Base-by-base conservation (phyloP, 2,113 vertebrate genomes). In the Lucifuga dentata region DNA sequence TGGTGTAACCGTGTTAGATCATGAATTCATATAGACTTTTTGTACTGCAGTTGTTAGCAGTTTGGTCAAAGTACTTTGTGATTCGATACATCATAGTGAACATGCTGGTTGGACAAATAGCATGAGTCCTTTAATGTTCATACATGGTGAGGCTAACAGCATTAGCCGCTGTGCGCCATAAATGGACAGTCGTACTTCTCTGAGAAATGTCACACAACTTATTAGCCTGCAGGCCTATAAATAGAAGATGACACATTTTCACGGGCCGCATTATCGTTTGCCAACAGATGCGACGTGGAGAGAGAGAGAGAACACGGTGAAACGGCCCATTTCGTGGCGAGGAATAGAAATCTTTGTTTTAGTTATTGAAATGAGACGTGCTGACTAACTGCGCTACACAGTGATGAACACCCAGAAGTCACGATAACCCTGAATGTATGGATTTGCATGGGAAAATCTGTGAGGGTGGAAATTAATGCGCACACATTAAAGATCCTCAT, bases 331-430 rank as follows among this genome's bases (percentile, higher is more conserved):
- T 86, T 82, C 80, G 68, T 50, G 70, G 45, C 19, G n/a, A 84
- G 63, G 73, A 85, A 85, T 87, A 80, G 87, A 88, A 84, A 68
- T 80, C 75, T 91, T 88, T 80, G 80, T 84, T 88, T 90, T 87
- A 67, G 71, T 78, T 76, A 85, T 81, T 87, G 76, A 73, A 82
- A 61, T 84, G 78, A 86, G 81, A 83, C 84, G 50, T 53, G 44
- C 68, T 71, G 69, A 86, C 84, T 81, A 68, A 68, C 74, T 59
- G n/a, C 5, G 50, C 63, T 59, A 62, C 49, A 10, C 48, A 16
- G 50, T 53, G 72, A 84, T 75, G 53, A 74, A 76, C 50, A 62
- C 58, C 39, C 53, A 21, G 76, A 73, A 79, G 89, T 89, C 85
- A 84, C 83, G 83, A 68, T 45, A 23, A 78, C 40, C 65, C 76